These are phyloP conservation scores for Ophion ellenae DNA, from an alignment of 2,888 invertebrate species.

Conservation along the genomic window DNA sequence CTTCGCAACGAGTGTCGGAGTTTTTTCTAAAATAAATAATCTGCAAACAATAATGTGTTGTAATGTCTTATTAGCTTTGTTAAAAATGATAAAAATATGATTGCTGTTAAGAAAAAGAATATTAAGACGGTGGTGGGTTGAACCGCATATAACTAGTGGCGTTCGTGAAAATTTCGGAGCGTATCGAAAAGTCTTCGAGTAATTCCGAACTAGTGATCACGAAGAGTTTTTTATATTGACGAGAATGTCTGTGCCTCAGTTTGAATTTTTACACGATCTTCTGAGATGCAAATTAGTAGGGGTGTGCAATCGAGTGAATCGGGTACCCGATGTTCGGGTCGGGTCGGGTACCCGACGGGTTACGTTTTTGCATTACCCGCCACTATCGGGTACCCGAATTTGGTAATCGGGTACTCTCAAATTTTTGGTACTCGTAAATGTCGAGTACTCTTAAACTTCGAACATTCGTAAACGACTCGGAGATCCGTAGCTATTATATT, in stretches of 20 bases:
- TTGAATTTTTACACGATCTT: neutral
- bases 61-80: neutral
- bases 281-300: neutral
- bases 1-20: neutral
- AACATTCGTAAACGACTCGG: too few relatives aligned
- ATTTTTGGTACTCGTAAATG: too few relatives aligned
- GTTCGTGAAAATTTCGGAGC: neutral
- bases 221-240: slow-evolving; percentile 23
- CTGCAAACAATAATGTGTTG: too few relatives aligned
- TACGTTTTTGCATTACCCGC: too few relatives aligned
- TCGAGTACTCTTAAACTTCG: too few relatives aligned
- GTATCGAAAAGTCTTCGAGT: neutral
- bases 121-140: neutral
- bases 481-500: too few relatives aligned
- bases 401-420: too few relatives aligned
- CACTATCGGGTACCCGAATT: too few relatives aligned
- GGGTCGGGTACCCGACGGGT: too few relatives aligned
- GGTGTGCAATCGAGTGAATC: too few relatives aligned
- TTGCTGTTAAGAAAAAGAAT: neutral
- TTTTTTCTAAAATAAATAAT: neutral
- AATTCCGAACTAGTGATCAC: neutral
- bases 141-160: neutral
- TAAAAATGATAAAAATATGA: neutral
- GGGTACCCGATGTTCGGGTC: too few relatives aligned
- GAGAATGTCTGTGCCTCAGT: slow-evolving; percentile 10